Percentiles rank a stretch among this genome's conserved stretches.
phyloP scores from a whole-genome alignment of 2,888 invertebrate species.

The Lacanobia wlatinum region DNA sequence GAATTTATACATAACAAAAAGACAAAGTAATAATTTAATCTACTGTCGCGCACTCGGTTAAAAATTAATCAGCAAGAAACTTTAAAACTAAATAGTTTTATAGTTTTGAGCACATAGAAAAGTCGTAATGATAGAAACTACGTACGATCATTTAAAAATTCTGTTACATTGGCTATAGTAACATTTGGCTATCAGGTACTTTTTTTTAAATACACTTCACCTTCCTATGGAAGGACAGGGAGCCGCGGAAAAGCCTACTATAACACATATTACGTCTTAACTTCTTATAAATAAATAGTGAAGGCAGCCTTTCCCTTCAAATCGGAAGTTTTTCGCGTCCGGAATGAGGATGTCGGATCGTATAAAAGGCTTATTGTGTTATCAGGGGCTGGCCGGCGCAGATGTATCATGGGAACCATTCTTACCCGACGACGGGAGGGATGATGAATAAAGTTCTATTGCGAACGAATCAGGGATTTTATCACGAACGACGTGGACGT shows the following conservation, averaged over 20 bases:
- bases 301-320: slow-evolving; percentile 11
- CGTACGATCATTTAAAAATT: too few species aligned
- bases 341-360: slow-evolving; percentile 46
- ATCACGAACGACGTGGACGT: not conserved
- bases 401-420: slow-evolving; percentile 33
- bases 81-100: too few species aligned
- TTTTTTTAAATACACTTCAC: not conserved
- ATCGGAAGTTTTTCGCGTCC: slow-evolving; percentile 41
- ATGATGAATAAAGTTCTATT: slow-evolving; percentile 33
- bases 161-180: too few species aligned
- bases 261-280: slow-evolving; percentile 6
- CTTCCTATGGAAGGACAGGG: too few species aligned
- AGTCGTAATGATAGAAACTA: too few species aligned
- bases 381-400: slow-evolving; percentile 48
- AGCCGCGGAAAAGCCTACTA: not conserved
- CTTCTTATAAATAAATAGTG: slow-evolving; percentile 33
- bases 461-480: slow-evolving; percentile 32
- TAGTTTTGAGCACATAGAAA: too few species aligned
- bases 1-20: too few species aligned
- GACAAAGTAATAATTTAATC: too few species aligned
- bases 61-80: too few species aligned
- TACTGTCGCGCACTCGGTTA: too few species aligned
- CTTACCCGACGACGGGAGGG: not conserved
- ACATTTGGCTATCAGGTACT: too few species aligned
- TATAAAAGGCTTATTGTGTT: slow-evolving; percentile 63